These are phyloP conservation scores for Acrossocheilus fasciatus DNA, from an alignment of 2,797 vertebrate species.

Conservation along the genomic window DNA sequence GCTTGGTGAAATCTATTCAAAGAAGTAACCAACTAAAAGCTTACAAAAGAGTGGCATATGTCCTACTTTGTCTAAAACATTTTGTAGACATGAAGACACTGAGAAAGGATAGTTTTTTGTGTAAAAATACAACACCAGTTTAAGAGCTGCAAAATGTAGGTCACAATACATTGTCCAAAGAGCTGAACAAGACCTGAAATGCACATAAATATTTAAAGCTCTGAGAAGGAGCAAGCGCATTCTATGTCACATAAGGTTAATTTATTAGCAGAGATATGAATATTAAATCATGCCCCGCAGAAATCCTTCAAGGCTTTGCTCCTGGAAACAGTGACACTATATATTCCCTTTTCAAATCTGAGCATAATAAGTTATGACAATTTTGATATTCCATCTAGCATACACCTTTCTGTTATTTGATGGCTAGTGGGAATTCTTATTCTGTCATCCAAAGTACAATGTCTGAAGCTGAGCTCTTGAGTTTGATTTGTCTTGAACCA, in stretches of 20 bases:
- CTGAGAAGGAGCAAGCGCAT: neutral
- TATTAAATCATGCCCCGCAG: slow-evolving; percentile 8
- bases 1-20: neutral
- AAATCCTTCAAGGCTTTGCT: slow-evolving; percentile 34
- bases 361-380: slow-evolving; percentile 30
- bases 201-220: slow-evolving; percentile 43
- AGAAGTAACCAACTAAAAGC: neutral
- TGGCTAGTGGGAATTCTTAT: slow-evolving; percentile 30
- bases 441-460: neutral
- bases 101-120: no score
- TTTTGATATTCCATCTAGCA: slow-evolving; percentile 10
- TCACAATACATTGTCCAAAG: slow-evolving; percentile 29
- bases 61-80: slow-evolving; percentile 17
- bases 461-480: slow-evolving; percentile 26
- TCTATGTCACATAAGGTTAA: slow-evolving; percentile 27
- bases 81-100: neutral
- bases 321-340: slow-evolving; percentile 7
- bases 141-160: slow-evolving; percentile 40
- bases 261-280: slow-evolving; percentile 41
- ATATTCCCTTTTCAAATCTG: slow-evolving; percentile 32
- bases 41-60: neutral
- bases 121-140: neutral
- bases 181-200: slow-evolving; percentile 30
- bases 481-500: slow-evolving; percentile 24
- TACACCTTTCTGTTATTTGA: slow-evolving; percentile 11